Base-by-base conservation (phyloP, 1,140 invertebrate genomes). In the Drosophila repleta region DNA sequence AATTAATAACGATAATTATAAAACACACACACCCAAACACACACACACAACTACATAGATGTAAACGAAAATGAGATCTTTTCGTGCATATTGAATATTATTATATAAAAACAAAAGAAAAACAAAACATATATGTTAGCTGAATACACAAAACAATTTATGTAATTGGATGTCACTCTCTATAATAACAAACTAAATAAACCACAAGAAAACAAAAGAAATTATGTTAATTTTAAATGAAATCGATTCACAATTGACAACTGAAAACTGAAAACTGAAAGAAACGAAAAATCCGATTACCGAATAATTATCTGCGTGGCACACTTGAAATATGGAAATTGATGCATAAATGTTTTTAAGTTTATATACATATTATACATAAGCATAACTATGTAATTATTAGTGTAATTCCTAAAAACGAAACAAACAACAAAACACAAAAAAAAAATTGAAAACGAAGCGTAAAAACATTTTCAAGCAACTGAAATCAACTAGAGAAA, bases 351-450 rank as follows among this genome's bases (percentile, higher is more conserved):
- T 89, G 85, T 79, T 81, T 90, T 90, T 90, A 90, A 85, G 87
- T 90, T 71, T 71, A 71, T 71, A 66, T 66, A 71, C 64, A 66
- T 58, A 71, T 71, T 90, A 88, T 79, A 83, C 76, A 65, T 87
- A 87, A 87, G 83, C 76, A 66, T 78, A 82, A 79, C 78, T 90
- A 90, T 89, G 84, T 90, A 89, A 90, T 89, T 89, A 90, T 90
- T 90, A 90, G 85, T 85, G 85, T 90, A 87, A 90, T 90, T 90
- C 80, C 69, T 85, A 90, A 81, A 79, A 78, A 74, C 61, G 46
- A 68, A 71, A 79, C 48, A 57, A 58, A 51, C 56, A 39, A 39
- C 2, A 26, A 67, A 43, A 10, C 20, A 62, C 21, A 61, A 79
- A 64, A 35, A 20, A 51, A 73, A 48, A 57, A 45, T 32, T 11